A percentile compares a stretch with the other conserved stretches of the same genome.
These are phyloP conservation scores for Tragelaphus scriptus DNA, from an alignment of 2,113 vertebrate species.

Conservation along the genomic window DNA sequence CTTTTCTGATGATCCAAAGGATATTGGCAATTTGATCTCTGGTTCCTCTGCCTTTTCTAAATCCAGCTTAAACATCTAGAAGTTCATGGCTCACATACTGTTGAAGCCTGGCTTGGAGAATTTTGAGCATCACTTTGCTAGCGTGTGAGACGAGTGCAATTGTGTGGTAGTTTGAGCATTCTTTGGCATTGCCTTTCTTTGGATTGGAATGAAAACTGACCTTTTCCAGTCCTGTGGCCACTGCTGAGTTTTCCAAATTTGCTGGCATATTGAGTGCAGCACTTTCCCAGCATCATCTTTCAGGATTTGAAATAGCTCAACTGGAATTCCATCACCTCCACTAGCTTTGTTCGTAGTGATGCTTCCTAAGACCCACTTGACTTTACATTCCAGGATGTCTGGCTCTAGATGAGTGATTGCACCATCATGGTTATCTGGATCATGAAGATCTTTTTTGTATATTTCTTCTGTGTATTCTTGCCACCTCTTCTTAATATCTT, in stretches of 20 bases:
- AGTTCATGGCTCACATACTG: neutral
- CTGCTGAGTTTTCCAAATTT: neutral
- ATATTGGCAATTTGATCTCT: neutral
- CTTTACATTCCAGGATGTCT: neutral
- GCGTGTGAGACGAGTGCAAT: neutral
- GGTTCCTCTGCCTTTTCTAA: neutral
- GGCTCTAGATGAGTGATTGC: neutral
- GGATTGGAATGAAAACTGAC: neutral
- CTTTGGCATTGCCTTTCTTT: neutral
- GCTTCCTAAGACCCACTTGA: neutral
- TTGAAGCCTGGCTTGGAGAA: neutral
- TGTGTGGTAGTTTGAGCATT: neutral
- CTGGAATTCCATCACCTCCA: neutral
- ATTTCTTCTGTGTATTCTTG: neutral
- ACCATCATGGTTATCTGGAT: neutral
- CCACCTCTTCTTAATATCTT: neutral
- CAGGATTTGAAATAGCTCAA: neutral
- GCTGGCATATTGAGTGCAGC: neutral
- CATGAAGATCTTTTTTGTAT: neutral
- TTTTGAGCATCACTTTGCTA: neutral
- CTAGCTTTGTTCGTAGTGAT: neutral
- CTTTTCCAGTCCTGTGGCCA: neutral
- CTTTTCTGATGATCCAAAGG: fast-evolving
- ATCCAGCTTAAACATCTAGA: neutral
- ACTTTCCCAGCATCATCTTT: neutral